Conservation (phyloP, 2,797 vertebrate species). For the Dryobates pubescens region DNA sequence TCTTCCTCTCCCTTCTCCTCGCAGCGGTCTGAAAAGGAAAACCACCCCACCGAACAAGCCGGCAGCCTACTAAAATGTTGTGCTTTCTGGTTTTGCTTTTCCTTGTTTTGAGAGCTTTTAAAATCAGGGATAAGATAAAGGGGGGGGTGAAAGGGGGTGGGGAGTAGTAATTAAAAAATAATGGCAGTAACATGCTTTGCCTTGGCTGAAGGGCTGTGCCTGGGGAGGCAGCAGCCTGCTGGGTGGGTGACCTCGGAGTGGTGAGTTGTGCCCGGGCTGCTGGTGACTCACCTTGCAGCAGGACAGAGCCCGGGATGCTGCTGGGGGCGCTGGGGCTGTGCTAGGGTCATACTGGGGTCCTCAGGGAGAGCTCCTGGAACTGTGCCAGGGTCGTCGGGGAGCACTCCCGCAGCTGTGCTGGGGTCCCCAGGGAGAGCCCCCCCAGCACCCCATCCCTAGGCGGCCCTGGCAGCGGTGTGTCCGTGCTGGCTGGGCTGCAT, state of each 20-base stretch:
- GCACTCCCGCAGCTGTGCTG: no score
- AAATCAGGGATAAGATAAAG: neutral
- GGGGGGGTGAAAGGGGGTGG: rapidly evolving
- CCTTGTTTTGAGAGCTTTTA: conserved; percentile 18
- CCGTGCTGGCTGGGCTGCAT: neutral
- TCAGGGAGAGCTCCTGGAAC: neutral
- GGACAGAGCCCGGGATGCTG: neutral
- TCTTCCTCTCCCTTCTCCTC: conserved; percentile 27
- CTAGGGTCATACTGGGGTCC: neutral
- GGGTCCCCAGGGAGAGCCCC: neutral
- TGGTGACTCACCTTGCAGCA: conserved; percentile 62
- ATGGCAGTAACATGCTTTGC: neutral
- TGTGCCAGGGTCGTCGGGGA: neutral
- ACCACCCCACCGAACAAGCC: neutral
- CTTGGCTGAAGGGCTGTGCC: conserved; percentile 29
- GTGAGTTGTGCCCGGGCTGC: neutral
- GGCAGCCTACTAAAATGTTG: neutral
- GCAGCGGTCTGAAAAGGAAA: neutral
- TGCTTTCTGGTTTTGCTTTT: neutral
- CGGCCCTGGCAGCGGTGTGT: neutral
- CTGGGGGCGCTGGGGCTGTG: neutral
- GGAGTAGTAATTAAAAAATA: neutral
- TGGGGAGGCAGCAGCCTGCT: neutral
- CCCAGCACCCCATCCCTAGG: neutral
- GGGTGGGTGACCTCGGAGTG: conserved; percentile 52